Evolutionary conservation across 2,797 vertebrate genomes (phyloP), one percentile per base, ranked within the genome.

Genomic region (Tapera naevia): DNA sequence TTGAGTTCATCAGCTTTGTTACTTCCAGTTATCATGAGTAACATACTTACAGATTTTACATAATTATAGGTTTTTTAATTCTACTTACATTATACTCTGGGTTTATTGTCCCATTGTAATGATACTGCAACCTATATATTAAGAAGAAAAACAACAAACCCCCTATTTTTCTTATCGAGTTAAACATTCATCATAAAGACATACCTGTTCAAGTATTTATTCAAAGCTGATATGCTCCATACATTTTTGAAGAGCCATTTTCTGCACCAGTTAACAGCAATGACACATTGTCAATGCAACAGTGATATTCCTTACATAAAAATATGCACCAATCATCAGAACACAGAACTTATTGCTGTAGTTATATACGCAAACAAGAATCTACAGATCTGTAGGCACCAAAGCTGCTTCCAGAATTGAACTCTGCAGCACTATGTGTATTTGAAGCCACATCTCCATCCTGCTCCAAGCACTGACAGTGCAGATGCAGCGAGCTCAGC

Each of bases 241-340:
- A 65, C 25, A 67, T 93, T 86, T 95, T 72, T 90, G 87, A 94
- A 72, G 72, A 95, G 64, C 30, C 46, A 48, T 95, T 96, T 97
- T 88, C 89, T 93, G 88, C 85, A 10, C 80, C 93, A 69, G 39
- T 46, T 84, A 28, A 61, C 83, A 80, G 39, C 60, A 79, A 24
- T 69, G 85, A 67, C 64, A 72, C 30, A 12, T 33, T 82, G 88
- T 17, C 71, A 65, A 2, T 10, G 43, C 45, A 45, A 48, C 65
- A 66, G 37, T 33, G 61, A 22, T 17, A 41, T 18, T 51, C 24
- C 56, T 48, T 45, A 13, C 57, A 78, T 24, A 56, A 72, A 78
- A 69, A 53, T 21, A 39, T 15, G 45, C 46, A 9, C 23, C 32
- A n/a, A 74, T 60, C 60, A 35, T 30, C n/a, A 69, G 54, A 82